Conservation (phyloP, 2,113 vertebrate genomes). For the Percopsis transmontana region DNA sequence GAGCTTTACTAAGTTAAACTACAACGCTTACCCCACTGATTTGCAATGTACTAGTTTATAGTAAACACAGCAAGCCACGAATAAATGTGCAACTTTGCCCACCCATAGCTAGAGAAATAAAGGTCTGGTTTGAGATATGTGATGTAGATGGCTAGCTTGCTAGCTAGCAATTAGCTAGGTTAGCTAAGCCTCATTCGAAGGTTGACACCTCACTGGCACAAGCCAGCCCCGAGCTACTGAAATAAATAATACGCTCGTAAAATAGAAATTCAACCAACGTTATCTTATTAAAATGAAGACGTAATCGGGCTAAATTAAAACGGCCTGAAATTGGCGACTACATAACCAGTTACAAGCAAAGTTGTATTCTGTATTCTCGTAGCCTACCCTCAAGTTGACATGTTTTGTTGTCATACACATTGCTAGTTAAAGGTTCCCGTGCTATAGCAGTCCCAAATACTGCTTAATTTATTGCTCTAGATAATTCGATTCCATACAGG, state of each 20-base stretch:
- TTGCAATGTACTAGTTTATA: background rate
- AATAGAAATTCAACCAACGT: background rate
- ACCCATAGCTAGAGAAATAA: constrained; percentile 12
- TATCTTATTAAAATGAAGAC: background rate
- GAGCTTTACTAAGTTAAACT: constrained; percentile 28
- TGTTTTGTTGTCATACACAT: constrained; percentile 63
- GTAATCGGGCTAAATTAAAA: background rate
- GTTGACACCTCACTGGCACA: constrained; percentile 43
- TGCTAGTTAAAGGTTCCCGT: constrained; percentile 3
- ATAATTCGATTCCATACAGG: background rate
- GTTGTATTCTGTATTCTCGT: constrained; percentile 44
- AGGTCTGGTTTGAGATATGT: constrained; percentile 47
- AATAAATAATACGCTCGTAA: constrained; percentile 16
- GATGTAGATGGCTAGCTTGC: constrained; percentile 57
- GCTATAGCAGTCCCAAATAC: background rate
- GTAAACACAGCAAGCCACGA: constrained; percentile 20
- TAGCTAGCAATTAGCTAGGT: constrained; percentile 59
- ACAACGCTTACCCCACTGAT: background rate
- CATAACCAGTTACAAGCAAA: constrained; percentile 30
- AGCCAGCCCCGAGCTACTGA: constrained; percentile 16
- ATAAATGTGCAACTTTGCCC: constrained; percentile 42
- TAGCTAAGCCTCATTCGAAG: constrained; percentile 46
- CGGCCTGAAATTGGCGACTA: background rate
- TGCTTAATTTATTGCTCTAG: background rate
- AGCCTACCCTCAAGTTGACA: constrained; percentile 65